Conservation (phyloP, 2,113 vertebrate species). For the Ceyx margarethae region DNA sequence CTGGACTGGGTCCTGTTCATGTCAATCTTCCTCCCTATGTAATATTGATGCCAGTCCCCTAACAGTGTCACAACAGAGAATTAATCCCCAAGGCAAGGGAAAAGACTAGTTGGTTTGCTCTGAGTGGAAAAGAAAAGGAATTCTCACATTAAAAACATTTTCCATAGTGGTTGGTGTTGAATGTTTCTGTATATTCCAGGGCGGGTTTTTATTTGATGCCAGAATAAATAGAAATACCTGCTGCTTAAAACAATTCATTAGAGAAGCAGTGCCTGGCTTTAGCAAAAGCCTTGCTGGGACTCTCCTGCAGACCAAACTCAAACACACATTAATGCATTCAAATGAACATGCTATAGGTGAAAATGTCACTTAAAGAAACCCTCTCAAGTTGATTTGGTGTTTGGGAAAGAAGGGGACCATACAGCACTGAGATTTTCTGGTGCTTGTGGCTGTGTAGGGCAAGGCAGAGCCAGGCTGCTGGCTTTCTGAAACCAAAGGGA, state of each 20-base stretch:
- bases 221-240: constrained; percentile 71
- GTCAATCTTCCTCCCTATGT: background rate
- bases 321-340: background rate
- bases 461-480: background rate
- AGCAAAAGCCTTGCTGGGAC: constrained; percentile 40
- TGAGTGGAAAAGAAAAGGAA: constrained; percentile 64
- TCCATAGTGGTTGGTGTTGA: constrained; percentile 58
- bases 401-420: background rate
- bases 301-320: background rate
- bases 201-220: constrained; percentile 64
- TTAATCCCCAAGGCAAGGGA: constrained; percentile 41
- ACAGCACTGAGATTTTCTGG: background rate
- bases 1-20: background rate
- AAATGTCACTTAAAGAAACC: background rate
- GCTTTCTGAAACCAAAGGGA: background rate
- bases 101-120: constrained; percentile 33
- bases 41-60: background rate
- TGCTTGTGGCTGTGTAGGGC: background rate
- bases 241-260: constrained; percentile 67
- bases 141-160: constrained; percentile 67
- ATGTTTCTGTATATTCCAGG: constrained; percentile 69
- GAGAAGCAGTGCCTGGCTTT: constrained; percentile 42
- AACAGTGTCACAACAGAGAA: background rate
- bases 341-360: background rate
- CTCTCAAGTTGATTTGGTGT: background rate